Evolutionary conservation across 2,888 invertebrate species (phyloP).

Genomic region (Oligia strigilis): DNA sequence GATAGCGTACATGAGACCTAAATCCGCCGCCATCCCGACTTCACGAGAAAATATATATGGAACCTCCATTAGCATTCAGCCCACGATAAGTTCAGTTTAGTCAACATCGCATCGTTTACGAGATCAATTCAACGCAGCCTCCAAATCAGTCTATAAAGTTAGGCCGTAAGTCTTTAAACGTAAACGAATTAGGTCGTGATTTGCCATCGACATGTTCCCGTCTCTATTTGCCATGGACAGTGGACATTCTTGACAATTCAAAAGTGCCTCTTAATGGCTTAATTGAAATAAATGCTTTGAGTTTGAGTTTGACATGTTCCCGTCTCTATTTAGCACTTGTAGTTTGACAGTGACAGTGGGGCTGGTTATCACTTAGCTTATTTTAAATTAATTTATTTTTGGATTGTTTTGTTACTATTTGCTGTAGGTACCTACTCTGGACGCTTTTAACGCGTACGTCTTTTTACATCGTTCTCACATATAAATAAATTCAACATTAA

Average conservation of each 20-base stretch:
- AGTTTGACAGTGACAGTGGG: not conserved
- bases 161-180: not conserved
- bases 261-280: too few species aligned
- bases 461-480: too few species aligned
- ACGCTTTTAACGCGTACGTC: too few species aligned
- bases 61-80: constrained; percentile 19
- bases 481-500: too few species aligned
- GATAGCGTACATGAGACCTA: not conserved
- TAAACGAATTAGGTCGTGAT: not conserved
- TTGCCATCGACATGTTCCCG: not conserved
- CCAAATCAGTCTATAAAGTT: constrained; percentile 27
- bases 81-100: constrained; percentile 11
- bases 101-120: not conserved
- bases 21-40: not conserved
- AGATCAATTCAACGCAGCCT: not conserved
- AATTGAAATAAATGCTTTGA: too few species aligned
- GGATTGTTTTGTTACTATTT: too few species aligned
- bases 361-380: too few species aligned
- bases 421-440: too few species aligned
- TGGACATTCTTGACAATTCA: too few species aligned
- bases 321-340: not conserved
- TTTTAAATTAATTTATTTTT: too few species aligned
- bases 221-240: too few species aligned
- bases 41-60: not conserved
- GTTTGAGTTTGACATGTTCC: not conserved